Evolutionary conservation across 2,888 invertebrate genomes (phyloP).

Genomic region (Cerastoderma edule): DNA sequence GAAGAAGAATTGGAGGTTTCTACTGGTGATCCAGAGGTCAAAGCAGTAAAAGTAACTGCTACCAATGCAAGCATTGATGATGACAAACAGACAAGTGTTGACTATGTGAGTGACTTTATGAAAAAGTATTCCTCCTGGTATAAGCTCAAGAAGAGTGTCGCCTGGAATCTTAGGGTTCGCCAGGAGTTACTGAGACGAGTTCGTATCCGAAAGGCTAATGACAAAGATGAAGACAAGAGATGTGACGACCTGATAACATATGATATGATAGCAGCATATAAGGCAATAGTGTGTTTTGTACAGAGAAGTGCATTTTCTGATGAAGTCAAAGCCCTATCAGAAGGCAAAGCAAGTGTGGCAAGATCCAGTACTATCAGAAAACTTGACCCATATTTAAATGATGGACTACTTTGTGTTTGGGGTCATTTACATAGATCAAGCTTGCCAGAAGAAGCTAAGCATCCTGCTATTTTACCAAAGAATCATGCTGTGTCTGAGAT

Average conservation of each 20-base stretch:
- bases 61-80: neutral
- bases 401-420: constrained; percentile 1
- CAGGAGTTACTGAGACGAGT: constrained; percentile 2
- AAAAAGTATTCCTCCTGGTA: neutral
- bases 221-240: neutral
- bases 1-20: neutral
- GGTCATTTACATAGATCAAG: constrained; percentile 23
- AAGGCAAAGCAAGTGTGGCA: neutral
- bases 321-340: neutral
- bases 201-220: neutral
- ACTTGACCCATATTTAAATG: neutral
- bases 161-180: neutral
- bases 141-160: neutral
- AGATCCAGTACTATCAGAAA: neutral
- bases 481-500: constrained; percentile 36
- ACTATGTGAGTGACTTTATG: neutral
- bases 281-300: neutral
- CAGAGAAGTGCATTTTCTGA: constrained; percentile 1
- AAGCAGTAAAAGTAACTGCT: neutral
- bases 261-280: constrained; percentile 1
- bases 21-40: neutral
- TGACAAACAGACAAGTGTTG: constrained; percentile 1
- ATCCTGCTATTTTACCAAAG: constrained; percentile 44
- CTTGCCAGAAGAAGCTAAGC: constrained; percentile 22
- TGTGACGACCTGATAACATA: neutral